These are phyloP conservation scores for Pogonophryne albipinna DNA, from an alignment of 2,797 vertebrate species.

Conservation along the genomic window DNA sequence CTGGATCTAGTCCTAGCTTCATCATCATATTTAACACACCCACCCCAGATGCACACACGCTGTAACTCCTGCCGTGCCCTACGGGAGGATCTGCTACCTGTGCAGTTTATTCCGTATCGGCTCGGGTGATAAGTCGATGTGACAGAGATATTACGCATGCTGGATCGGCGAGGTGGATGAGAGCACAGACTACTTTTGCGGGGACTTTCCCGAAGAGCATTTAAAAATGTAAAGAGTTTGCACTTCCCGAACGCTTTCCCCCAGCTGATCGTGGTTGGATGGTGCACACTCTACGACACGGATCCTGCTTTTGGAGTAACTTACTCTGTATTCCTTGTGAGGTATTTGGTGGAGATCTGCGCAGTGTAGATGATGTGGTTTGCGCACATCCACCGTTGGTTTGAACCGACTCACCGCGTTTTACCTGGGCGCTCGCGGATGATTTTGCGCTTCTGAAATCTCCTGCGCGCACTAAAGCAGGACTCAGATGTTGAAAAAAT, in stretches of 20 bases:
- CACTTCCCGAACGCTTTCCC: neutral
- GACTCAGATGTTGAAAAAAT: constrained; percentile 57
- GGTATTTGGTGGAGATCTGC: constrained; percentile 7
- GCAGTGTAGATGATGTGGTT: constrained; percentile 70
- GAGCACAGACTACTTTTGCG: constrained; percentile 41
- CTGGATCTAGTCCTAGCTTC: constrained; percentile 87
- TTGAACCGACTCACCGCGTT: constrained; percentile 66
- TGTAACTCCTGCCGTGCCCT: constrained; percentile 8
- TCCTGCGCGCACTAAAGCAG: constrained; percentile 24
- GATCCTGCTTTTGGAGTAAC: constrained; percentile 66
- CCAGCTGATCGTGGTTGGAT: constrained; percentile 59
- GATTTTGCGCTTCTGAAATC: constrained; percentile 64
- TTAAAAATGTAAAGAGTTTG: constrained; percentile 42
- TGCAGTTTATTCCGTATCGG: constrained; percentile 46
- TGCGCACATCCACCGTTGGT: constrained; percentile 59
- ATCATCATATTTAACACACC: constrained; percentile 93
- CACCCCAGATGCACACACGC: constrained; percentile 84
- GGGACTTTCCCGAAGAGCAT: constrained; percentile 59
- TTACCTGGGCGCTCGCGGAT: constrained; percentile 73
- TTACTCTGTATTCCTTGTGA: constrained; percentile 3
- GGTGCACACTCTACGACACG: constrained; percentile 72
- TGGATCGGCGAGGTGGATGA: constrained; percentile 50
- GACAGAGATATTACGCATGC: constrained; percentile 39
- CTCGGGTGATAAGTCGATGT: constrained; percentile 32
- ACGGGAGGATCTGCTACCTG: constrained; percentile 78